A percentile compares a stretch with the other conserved stretches of the same genome.
Evolutionary conservation across 2,888 invertebrate genomes (phyloP).

Genomic region (Zaprionus obscuricornis): DNA sequence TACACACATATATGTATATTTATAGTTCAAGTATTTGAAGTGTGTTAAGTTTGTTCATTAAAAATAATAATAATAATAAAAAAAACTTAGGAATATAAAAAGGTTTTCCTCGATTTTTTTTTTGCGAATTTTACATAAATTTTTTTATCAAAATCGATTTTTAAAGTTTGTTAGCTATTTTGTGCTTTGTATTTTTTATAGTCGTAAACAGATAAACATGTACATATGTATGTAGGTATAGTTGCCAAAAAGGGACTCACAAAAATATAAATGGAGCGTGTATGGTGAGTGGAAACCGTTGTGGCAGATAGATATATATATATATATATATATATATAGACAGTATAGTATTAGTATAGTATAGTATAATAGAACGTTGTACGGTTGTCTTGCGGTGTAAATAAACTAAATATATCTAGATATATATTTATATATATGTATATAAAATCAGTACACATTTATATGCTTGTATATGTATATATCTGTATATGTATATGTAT

Average conservation of each 20-base stretch:
- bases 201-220: constrained; percentile 28
- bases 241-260: constrained; percentile 64
- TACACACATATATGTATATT: too few relatives aligned
- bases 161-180: constrained; percentile 24
- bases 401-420: constrained; percentile 19
- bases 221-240: constrained; percentile 20
- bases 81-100: constrained; percentile 12
- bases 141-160: constrained; percentile 26
- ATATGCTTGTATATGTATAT: constrained; percentile 45
- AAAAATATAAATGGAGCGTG: constrained; percentile 66
- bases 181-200: constrained; percentile 1
- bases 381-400: neutral
- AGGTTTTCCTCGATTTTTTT: neutral
- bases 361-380: too few relatives aligned
- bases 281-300: constrained; percentile 57
- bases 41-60: too few relatives aligned
- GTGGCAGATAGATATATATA: constrained; percentile 34
- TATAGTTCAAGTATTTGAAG: too few relatives aligned
- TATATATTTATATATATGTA: constrained; percentile 42
- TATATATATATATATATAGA: constrained; percentile 1
- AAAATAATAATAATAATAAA: too few relatives aligned
- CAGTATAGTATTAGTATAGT: constrained; percentile 22
- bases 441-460: constrained; percentile 75
- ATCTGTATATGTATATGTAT: constrained; percentile 1
- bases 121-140: constrained; percentile 5